Conservation (phyloP, 35 echinoderm and acorn worm genomes). For the Heliocidaris erythrogramma region DNA sequence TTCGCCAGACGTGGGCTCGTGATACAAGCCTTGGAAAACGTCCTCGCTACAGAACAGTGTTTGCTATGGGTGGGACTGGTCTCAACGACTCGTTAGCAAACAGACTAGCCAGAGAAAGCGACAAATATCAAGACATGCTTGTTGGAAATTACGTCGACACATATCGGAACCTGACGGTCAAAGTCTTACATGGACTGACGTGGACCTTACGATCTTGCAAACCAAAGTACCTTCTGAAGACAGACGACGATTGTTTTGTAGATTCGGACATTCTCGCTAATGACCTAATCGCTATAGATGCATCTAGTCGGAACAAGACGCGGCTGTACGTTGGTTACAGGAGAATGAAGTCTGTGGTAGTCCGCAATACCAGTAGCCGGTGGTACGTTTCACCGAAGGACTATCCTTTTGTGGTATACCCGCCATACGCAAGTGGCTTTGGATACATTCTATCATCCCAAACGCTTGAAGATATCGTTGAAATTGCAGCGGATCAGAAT, state of each 20-base stretch:
- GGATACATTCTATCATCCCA: conserved; percentile 83
- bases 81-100: conserved; percentile 6
- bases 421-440: conserved; percentile 74
- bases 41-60: conserved; percentile 57
- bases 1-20: conserved; percentile 82
- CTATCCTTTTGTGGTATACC: conserved; percentile 44
- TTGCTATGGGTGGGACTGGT: conserved; percentile 61
- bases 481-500: conserved; percentile 52
- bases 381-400: conserved; percentile 48
- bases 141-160: conserved; percentile 71
- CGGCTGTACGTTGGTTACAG: conserved; percentile 66
- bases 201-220: conserved; percentile 71
- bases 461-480: conserved; percentile 66
- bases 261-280: conserved; percentile 66
- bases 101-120: conserved; percentile 50
- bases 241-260: conserved; percentile 88
- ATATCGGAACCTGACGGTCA: conserved; percentile 77
- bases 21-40: neutral
- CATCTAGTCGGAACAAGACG: conserved; percentile 43
- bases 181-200: conserved; percentile 81
- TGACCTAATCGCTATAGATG: conserved; percentile 34
- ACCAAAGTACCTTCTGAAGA: conserved; percentile 79
- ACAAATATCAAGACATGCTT: conserved; percentile 64
- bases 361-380: conserved; percentile 30
- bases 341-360: conserved; percentile 18